phyloP scores from a whole-genome alignment of 2,888 invertebrate genomes.

The Lamproptera curius region DNA sequence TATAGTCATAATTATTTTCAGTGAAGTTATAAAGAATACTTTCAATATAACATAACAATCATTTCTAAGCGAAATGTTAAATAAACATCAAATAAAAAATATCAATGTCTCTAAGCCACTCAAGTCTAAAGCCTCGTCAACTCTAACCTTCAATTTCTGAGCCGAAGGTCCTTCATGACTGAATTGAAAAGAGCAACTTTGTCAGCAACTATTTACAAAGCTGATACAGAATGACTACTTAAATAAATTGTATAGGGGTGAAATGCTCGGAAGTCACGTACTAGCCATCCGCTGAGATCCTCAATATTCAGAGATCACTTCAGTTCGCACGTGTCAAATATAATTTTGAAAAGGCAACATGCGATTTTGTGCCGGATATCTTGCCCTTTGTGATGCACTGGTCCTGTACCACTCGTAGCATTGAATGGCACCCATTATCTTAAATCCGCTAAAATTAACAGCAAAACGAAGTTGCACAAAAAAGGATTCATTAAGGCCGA shows the following conservation, averaged over 20 bases:
- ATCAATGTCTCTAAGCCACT: too few species aligned
- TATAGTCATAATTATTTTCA: too few species aligned
- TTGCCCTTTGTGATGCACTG: conserved; percentile 5
- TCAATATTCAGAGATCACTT: conserved; percentile 46
- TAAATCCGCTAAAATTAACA: too few species aligned
- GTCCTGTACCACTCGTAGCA: not conserved
- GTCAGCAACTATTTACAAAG: conserved; percentile 22
- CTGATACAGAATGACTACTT: conserved; percentile 21
- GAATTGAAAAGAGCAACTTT: conserved; percentile 17
- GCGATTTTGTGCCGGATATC: conserved; percentile 15
- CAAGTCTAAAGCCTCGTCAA: not conserved
- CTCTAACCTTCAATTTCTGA: conserved; percentile 13
- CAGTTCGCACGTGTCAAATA: conserved; percentile 41
- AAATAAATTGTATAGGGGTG: conserved; percentile 23
- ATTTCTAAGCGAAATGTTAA: too few species aligned
- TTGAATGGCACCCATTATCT: too few species aligned
- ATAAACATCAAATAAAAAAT: too few species aligned
- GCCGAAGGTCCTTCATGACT: conserved; percentile 1
- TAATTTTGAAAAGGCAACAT: conserved; percentile 27
- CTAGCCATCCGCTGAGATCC: conserved; percentile 28
- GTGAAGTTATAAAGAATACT: too few species aligned
- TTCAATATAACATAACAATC: too few species aligned
- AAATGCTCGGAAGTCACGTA: conserved; percentile 24
- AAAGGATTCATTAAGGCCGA: too few species aligned
- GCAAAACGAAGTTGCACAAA: too few species aligned